Evolutionary conservation across 2,113 vertebrate genomes (phyloP).

Genomic region (Isurus oxyrinchus): DNA sequence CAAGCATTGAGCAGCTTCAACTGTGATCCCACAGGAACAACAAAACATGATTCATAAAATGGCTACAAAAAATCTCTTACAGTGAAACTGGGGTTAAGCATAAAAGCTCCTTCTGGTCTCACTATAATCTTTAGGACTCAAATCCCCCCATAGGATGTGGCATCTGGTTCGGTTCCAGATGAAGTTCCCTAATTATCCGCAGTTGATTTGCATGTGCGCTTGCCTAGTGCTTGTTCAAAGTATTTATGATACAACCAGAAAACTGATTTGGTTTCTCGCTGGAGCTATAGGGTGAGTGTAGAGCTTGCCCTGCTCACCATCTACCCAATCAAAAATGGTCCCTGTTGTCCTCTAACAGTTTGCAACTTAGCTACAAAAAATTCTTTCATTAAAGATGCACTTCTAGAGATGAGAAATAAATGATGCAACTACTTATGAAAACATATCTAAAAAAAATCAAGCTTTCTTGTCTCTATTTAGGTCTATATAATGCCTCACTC

Average conservation of each 20-base stretch:
- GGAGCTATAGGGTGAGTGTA: background rate
- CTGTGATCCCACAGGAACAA: background rate
- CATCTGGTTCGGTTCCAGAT: background rate
- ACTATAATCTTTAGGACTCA: background rate
- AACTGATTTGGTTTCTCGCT: background rate
- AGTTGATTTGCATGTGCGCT: too few relatives aligned
- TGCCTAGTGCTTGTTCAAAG: background rate
- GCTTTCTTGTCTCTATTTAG: background rate
- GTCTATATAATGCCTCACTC: background rate
- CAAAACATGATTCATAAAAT: background rate
- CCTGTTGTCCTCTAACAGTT: background rate
- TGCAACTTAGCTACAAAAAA: background rate
- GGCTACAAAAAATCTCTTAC: background rate
- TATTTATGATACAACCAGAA: background rate
- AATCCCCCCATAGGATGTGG: background rate
- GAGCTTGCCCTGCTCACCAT: too few relatives aligned
- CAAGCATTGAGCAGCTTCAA: background rate
- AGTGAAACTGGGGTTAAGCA: background rate
- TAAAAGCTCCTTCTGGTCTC: background rate
- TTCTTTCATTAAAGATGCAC: background rate
- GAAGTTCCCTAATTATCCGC: too few relatives aligned
- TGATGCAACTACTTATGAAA: background rate
- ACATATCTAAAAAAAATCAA: background rate
- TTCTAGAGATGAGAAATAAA: background rate
- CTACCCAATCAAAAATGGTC: background rate